These are phyloP conservation scores for Deroplatys truncata DNA, from an alignment of 2,888 invertebrate genomes.

Conservation along the genomic window DNA sequence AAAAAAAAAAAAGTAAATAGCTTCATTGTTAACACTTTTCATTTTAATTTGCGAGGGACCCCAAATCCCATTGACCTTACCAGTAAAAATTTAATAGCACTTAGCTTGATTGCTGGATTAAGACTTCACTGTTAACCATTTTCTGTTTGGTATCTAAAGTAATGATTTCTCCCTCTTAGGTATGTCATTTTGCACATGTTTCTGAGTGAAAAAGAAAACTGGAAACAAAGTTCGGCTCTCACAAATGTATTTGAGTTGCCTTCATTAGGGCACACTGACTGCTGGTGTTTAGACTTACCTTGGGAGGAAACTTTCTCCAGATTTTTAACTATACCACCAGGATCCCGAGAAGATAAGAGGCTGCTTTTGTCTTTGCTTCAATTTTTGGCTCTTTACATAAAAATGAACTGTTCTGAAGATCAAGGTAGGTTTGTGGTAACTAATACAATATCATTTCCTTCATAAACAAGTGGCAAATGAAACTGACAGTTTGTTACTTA, in stretches of 20 bases:
- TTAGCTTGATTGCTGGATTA: no score
- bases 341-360: constrained; percentile 58
- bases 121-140: not conserved
- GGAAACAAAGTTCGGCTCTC: not conserved
- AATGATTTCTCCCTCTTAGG: not conserved
- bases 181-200: constrained; percentile 46
- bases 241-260: not conserved
- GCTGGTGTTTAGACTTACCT: constrained; percentile 43
- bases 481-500: not conserved
- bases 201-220: constrained; percentile 34
- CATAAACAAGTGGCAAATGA: not conserved
- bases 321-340: constrained; percentile 60
- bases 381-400: constrained; percentile 39
- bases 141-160: not conserved
- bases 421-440: not conserved
- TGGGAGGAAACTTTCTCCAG: constrained; percentile 60
- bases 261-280: not conserved
- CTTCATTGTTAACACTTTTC: no score
- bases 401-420: not conserved
- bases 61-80: no score
- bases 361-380: constrained; percentile 52
- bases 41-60: no score
- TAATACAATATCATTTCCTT: not conserved
- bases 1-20: no score
- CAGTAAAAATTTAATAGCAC: no score